These are phyloP conservation scores for Ichneumoninae sp. DNA, from an alignment of 2,888 invertebrate genomes.

Conservation along the genomic window DNA sequence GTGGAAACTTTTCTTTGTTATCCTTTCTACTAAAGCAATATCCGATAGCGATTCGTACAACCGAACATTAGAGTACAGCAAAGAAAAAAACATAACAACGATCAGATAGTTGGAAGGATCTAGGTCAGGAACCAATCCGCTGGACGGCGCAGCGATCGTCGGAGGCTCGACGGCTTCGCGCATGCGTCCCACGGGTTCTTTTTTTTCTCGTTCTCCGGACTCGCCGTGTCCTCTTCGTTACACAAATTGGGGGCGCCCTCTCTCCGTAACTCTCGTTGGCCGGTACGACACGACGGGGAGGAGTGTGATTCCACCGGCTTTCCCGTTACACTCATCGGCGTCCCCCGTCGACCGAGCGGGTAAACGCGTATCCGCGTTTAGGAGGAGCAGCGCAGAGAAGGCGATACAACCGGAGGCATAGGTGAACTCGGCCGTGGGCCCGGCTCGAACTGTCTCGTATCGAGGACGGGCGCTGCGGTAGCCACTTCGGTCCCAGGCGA, in stretches of 20 bases:
- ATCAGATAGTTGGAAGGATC: not conserved
- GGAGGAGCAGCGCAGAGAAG: not conserved
- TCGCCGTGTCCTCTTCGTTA: not conserved
- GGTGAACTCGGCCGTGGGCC: slow-evolving; percentile 51
- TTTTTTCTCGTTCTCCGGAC: not conserved
- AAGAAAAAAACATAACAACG: not conserved
- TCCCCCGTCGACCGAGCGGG: slow-evolving; percentile 22
- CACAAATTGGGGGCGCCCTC: slow-evolving; percentile 4
- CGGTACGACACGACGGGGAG: not conserved
- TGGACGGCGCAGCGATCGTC: not conserved
- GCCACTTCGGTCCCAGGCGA: slow-evolving; percentile 25
- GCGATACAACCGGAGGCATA: slow-evolving; percentile 35
- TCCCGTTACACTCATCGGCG: slow-evolving; percentile 53
- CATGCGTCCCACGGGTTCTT: not conserved
- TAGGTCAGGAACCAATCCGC: not conserved
- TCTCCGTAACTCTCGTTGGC: not conserved
- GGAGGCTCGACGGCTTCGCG: not conserved
- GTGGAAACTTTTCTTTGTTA: not conserved
- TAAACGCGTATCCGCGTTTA: slow-evolving; percentile 27
- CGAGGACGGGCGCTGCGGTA: slow-evolving; percentile 42
- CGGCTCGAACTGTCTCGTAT: slow-evolving; percentile 45
- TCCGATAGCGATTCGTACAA: not conserved
- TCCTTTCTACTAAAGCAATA: not conserved
- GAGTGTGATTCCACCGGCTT: slow-evolving; percentile 18
- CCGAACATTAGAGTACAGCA: not conserved